phyloP scores from a whole-genome alignment of 2,113 vertebrate genomes.

The Notarius lentiginosus region DNA sequence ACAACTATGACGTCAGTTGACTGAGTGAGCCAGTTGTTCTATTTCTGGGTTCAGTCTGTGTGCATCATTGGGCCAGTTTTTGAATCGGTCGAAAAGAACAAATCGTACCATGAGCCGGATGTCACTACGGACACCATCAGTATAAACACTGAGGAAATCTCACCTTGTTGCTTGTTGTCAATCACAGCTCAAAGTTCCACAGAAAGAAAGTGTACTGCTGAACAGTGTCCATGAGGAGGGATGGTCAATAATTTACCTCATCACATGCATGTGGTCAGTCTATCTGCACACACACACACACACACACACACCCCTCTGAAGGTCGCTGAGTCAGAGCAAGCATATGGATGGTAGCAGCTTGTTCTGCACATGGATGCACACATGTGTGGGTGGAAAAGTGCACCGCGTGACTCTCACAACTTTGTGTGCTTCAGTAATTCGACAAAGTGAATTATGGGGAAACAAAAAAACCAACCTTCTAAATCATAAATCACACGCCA shows the following conservation, averaged over 20 bases:
- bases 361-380: slow-evolving; percentile 34
- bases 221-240: background rate
- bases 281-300: slow-evolving; percentile 1
- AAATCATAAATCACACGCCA: background rate
- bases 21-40: background rate
- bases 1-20: background rate
- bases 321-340: slow-evolving; percentile 16
- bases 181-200: background rate
- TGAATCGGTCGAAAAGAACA: background rate
- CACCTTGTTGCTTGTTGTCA: background rate
- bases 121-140: background rate
- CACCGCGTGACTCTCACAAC: background rate
- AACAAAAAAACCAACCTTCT: background rate
- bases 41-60: background rate
- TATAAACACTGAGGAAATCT: background rate
- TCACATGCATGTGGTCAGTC: background rate
- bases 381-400: slow-evolving; percentile 3
- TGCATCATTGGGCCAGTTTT: background rate
- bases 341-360: slow-evolving; percentile 25
- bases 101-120: background rate
- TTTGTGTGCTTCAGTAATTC: background rate
- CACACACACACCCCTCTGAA: background rate
- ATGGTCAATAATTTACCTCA: background rate
- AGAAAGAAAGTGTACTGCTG: background rate
- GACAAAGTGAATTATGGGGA: background rate